A percentile compares a stretch with the other conserved stretches of the same genome.
These are phyloP conservation scores for Mythimna ferrago DNA, from an alignment of 2,888 invertebrate genomes.

Conservation along the genomic window DNA sequence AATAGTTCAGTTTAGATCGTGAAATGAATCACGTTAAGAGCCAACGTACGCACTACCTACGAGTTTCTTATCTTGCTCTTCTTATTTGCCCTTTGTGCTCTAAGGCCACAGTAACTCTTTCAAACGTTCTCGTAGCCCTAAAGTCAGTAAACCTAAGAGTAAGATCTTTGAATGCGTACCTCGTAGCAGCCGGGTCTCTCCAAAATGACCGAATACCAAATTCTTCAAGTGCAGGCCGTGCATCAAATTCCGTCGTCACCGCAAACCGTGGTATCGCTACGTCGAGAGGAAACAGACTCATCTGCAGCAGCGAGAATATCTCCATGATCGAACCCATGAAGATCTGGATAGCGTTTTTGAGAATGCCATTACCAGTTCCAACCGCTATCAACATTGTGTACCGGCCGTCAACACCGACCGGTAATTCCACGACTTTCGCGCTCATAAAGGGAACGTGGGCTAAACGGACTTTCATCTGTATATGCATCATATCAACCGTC, in stretches of 20 bases:
- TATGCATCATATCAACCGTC: constrained; percentile 66
- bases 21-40: too few species aligned
- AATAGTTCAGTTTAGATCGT: too few species aligned
- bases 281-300: constrained; percentile 67
- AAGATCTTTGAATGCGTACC: constrained; percentile 52
- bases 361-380: constrained; percentile 50
- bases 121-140: not conserved
- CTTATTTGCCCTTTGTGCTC: too few species aligned
- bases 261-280: constrained; percentile 68
- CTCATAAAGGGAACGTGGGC: constrained; percentile 63
- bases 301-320: constrained; percentile 59
- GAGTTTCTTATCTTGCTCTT: too few species aligned
- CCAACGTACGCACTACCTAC: too few species aligned
- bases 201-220: constrained; percentile 63
- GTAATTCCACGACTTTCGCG: constrained; percentile 69
- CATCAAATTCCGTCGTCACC: constrained; percentile 65
- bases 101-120: not conserved
- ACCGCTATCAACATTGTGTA: constrained; percentile 68
- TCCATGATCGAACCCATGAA: constrained; percentile 63
- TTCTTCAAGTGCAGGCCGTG: constrained; percentile 60
- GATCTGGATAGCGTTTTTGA: constrained; percentile 52
- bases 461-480: constrained; percentile 64
- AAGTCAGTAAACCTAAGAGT: not conserved
- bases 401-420: constrained; percentile 66
- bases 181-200: constrained; percentile 64